These are phyloP conservation scores for Noctua fimbriata DNA, from an alignment of 2,888 invertebrate genomes.

Conservation along the genomic window DNA sequence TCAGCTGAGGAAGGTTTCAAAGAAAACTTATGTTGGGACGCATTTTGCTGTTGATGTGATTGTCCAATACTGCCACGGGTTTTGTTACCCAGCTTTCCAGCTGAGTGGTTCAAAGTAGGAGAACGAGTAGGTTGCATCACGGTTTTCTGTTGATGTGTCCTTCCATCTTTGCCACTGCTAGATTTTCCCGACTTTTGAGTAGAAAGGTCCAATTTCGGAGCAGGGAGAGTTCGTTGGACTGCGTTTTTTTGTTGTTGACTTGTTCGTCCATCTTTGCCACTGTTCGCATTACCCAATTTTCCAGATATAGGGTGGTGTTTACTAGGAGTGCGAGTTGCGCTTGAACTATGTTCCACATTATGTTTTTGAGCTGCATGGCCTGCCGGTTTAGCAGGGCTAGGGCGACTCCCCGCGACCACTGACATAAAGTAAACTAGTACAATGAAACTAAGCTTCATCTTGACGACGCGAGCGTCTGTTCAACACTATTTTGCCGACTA, in stretches of 20 bases:
- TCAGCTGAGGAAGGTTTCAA: no score
- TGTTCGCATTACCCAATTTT: neutral
- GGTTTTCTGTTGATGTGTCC: no score
- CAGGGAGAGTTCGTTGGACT: neutral
- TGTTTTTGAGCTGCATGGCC: neutral
- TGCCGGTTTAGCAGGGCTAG: neutral
- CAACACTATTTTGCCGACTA: neutral
- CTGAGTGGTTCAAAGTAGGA: no score
- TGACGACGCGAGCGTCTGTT: neutral
- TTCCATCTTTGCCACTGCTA: neutral
- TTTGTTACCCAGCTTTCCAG: no score
- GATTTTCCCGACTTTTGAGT: neutral
- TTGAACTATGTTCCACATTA: neutral
- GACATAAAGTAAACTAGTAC: neutral
- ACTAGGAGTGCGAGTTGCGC: neutral
- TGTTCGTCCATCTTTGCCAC: neutral
- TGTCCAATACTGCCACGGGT: no score
- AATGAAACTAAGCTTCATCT: conserved; percentile 3
- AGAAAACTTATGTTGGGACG: no score
- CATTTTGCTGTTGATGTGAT: no score
- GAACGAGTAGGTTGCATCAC: no score
- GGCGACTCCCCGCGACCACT: neutral
- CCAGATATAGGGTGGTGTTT: neutral
- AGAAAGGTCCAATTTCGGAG: no score
- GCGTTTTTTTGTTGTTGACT: neutral